A percentile compares a stretch with the other conserved stretches of the same genome.
Conservation (phyloP, 2,888 invertebrate genomes). For the Andrena dorsata region DNA sequence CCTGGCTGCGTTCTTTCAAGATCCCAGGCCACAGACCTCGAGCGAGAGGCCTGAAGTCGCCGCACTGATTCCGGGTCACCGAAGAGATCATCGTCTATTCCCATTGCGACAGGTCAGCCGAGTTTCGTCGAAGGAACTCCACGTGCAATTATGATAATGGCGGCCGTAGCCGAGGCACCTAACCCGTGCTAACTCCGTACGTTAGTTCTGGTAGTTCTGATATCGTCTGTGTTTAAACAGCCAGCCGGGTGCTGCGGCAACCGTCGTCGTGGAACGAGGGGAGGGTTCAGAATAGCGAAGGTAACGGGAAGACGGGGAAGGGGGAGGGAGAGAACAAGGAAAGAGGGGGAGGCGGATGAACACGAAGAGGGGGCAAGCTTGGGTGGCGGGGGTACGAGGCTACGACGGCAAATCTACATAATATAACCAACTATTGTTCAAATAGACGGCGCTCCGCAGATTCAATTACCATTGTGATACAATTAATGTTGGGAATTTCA, state of each 20-base stretch:
- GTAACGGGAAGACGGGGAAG: conserved; percentile 60
- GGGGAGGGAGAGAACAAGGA: conserved; percentile 44
- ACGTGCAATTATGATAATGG: conserved; percentile 84
- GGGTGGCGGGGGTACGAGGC: conserved; percentile 73
- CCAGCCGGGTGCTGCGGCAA: conserved; percentile 79
- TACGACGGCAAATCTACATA: conserved; percentile 84
- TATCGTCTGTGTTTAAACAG: conserved; percentile 85
- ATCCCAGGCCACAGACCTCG: background rate
- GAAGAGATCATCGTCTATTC: conserved; percentile 72
- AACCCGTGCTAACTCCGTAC: conserved; percentile 77
- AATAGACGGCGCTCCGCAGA: conserved; percentile 85
- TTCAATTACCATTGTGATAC: conserved; percentile 85
- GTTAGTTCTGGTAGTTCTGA: conserved; percentile 83
- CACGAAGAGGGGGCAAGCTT: conserved; percentile 71
- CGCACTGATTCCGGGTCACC: conserved; percentile 66
- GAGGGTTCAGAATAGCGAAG: conserved; percentile 48
- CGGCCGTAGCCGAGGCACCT: conserved; percentile 76
- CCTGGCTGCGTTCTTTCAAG: background rate
- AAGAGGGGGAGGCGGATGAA: conserved; percentile 38
- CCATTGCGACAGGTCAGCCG: conserved; percentile 73
- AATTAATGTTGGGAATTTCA: conserved; percentile 85
- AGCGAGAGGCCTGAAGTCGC: conserved; percentile 1
- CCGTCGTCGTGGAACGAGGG: conserved; percentile 64
- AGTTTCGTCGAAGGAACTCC: conserved; percentile 74
- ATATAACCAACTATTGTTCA: conserved; percentile 85